Conservation (phyloP, 1,140 invertebrate genomes). For the Aphelenchoides fujianensis region DNA sequence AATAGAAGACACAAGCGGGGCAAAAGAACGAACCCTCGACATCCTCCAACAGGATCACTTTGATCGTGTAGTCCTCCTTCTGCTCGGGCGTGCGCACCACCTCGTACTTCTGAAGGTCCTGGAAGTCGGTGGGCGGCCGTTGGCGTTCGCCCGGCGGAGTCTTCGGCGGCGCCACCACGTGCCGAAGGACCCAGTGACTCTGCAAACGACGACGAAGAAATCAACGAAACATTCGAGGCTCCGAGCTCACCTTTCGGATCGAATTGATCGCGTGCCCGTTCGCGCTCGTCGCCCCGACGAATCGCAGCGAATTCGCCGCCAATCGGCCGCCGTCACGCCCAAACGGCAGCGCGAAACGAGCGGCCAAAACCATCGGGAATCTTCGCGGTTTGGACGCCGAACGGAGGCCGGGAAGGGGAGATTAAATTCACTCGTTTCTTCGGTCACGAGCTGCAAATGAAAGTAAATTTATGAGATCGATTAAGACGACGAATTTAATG, state of each 20-base stretch:
- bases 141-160: slow-evolving; percentile 39
- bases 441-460: too few species aligned
- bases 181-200: slow-evolving; percentile 47
- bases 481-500: too few species aligned
- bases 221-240: neutral
- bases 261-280: too few species aligned
- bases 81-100: slow-evolving; percentile 44
- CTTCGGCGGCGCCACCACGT: slow-evolving; percentile 37
- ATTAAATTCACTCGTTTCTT: too few species aligned
- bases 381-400: too few species aligned
- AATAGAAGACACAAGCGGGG: neutral
- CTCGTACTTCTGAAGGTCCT: slow-evolving; percentile 51
- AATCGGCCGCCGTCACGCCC: too few species aligned
- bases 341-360: too few species aligned
- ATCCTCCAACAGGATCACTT: slow-evolving; percentile 59
- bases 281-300: too few species aligned
- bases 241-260: neutral
- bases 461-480: too few species aligned
- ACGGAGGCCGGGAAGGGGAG: too few species aligned
- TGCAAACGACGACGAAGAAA: slow-evolving; percentile 34
- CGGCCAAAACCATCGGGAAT: too few species aligned
- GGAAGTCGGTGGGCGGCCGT: slow-evolving; percentile 40
- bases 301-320: too few species aligned
- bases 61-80: slow-evolving; percentile 42
- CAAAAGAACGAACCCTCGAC: slow-evolving; percentile 62